These are phyloP conservation scores for Anorthoa munda DNA, from an alignment of 2,888 invertebrate species.

Conservation along the genomic window DNA sequence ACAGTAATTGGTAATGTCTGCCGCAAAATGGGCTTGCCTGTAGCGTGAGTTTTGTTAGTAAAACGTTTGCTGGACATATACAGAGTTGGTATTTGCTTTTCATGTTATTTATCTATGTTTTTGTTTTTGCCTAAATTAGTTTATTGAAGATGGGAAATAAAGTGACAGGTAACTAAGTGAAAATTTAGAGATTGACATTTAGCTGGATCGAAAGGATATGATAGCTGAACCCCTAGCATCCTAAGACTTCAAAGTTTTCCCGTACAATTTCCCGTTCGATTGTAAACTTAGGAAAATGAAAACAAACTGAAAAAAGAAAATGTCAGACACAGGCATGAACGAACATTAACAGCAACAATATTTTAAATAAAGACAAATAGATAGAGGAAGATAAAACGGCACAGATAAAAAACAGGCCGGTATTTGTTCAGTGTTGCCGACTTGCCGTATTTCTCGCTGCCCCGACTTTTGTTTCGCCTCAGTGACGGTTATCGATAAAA, in stretches of 20 bases:
- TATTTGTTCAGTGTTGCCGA: neutral
- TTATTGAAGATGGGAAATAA: no score
- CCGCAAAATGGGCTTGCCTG: neutral
- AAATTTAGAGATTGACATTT: no score
- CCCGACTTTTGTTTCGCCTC: neutral
- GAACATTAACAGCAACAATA: neutral
- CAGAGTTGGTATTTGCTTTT: neutral
- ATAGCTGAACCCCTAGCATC: no score
- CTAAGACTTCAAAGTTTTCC: neutral
- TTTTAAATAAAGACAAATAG: neutral
- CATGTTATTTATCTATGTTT: neutral
- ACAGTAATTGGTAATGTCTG: neutral
- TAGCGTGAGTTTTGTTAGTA: neutral
- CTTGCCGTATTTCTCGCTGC: neutral
- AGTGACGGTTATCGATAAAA: conserved; percentile 1
- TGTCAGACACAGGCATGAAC: neutral
- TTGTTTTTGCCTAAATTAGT: no score
- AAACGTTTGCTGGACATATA: neutral
- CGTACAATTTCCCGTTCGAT: neutral
- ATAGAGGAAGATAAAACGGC: neutral
- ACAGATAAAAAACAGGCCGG: neutral
- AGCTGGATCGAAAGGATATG: no score
- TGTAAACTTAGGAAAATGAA: neutral
- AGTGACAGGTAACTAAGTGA: no score
- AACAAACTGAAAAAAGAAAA: neutral